A percentile compares a stretch with the other conserved stretches of the same genome.
Evolutionary conservation across 2,797 vertebrate species (phyloP).

Genomic region (Nannoperca australis): DNA sequence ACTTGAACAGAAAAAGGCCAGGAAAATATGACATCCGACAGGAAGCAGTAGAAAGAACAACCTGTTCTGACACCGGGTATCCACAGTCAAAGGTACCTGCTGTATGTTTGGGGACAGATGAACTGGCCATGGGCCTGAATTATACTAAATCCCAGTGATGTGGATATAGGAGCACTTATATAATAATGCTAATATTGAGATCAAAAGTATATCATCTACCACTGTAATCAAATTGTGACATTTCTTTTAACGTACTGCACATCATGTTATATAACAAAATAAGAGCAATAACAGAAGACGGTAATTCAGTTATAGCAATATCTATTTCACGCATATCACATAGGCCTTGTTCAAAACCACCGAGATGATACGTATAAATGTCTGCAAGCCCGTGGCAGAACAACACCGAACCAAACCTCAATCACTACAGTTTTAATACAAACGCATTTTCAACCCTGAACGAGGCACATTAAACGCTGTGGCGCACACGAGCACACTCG

Average conservation of each 20-base stretch:
- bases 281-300: not conserved
- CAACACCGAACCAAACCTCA: slow-evolving; percentile 27
- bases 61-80: not conserved
- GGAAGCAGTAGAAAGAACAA: slow-evolving; percentile 40
- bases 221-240: not conserved
- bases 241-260: not conserved
- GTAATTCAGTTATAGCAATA: not conserved
- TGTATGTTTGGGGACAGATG: not conserved
- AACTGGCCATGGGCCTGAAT: not conserved
- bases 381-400: not conserved
- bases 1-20: slow-evolving; percentile 13
- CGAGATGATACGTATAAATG: not conserved
- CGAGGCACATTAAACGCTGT: not conserved
- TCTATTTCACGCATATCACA: not conserved
- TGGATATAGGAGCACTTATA: not conserved
- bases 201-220: not conserved
- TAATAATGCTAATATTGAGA: not conserved
- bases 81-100: slow-evolving; percentile 25
- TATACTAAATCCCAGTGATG: not conserved
- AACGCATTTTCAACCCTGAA: slow-evolving; percentile 5
- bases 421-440: slow-evolving; percentile 9
- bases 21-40: slow-evolving; percentile 39
- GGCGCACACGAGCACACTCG: not conserved
- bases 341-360: slow-evolving; percentile 14
- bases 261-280: not conserved